phyloP scores from a whole-genome alignment of 2,797 vertebrate genomes.

The Halcyon smyrnensis region DNA sequence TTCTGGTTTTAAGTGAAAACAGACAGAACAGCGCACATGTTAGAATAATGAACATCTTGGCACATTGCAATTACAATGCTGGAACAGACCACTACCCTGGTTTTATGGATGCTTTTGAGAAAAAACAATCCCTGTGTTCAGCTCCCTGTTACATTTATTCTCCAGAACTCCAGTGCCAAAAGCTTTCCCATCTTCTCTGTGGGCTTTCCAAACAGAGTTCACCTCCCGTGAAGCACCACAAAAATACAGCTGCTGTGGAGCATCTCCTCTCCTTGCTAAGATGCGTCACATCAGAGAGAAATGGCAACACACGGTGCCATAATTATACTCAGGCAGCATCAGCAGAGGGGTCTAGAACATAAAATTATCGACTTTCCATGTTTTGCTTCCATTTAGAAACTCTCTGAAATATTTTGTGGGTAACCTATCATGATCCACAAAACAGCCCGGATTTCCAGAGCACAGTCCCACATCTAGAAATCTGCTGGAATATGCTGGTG shows the following conservation, averaged over 20 bases:
- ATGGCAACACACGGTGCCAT: neutral
- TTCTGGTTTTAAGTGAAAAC: constrained; percentile 63
- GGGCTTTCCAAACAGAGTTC: constrained; percentile 43
- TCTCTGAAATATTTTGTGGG: neutral
- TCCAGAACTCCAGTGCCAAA: constrained; percentile 42
- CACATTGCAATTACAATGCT: constrained; percentile 56
- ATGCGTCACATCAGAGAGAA: neutral
- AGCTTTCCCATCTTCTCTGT: constrained; percentile 49
- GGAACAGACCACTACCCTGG: constrained; percentile 37
- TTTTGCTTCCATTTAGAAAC: neutral
- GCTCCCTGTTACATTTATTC: constrained; percentile 58
- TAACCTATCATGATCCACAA: neutral
- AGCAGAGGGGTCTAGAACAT: neutral
- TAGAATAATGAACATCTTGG: constrained; percentile 61
- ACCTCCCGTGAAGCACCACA: constrained; percentile 51
- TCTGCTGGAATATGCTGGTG: neutral
- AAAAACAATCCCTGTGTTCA: constrained; percentile 50
- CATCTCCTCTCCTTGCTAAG: constrained; percentile 1
- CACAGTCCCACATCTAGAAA: neutral
- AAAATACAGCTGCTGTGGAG: constrained; percentile 57
- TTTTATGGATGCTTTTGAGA: constrained; percentile 62
- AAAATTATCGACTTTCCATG: neutral
- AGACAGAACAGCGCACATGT: constrained; percentile 38
- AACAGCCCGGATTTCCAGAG: neutral
- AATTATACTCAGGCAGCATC: neutral